phyloP scores from a whole-genome alignment of 2,113 vertebrate species.

The Python bivittatus region DNA sequence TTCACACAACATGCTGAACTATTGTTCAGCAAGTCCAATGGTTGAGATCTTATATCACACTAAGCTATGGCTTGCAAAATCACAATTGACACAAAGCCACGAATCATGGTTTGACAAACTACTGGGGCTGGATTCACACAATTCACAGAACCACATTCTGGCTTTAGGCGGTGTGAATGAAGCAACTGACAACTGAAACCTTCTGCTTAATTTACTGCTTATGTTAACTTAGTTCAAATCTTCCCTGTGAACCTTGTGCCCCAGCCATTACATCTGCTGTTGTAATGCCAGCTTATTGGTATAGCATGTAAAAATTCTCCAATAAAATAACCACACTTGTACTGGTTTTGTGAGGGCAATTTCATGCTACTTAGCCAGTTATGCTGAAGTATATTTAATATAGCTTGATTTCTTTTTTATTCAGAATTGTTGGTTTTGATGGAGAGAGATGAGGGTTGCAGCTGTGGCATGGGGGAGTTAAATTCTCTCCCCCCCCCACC shows the following conservation, averaged over 20 bases:
- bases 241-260: background rate
- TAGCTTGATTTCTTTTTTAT: background rate
- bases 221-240: background rate
- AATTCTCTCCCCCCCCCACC: background rate
- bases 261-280: background rate
- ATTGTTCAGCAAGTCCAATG: background rate
- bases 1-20: background rate
- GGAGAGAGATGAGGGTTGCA: background rate
- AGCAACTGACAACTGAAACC: background rate
- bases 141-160: background rate
- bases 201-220: background rate
- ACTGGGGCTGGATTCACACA: background rate
- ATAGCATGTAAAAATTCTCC: background rate
- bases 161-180: background rate
- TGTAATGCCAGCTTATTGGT: background rate
- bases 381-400: no score
- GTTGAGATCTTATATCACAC: background rate
- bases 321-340: background rate
- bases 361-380: background rate
- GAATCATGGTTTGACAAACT: background rate
- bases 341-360: background rate
- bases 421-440: background rate
- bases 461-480: background rate
- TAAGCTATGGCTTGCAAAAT: background rate
- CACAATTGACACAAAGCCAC: background rate